Conservation (phyloP, 2,888 invertebrate genomes). For the Andrena chrysosceles region DNA sequence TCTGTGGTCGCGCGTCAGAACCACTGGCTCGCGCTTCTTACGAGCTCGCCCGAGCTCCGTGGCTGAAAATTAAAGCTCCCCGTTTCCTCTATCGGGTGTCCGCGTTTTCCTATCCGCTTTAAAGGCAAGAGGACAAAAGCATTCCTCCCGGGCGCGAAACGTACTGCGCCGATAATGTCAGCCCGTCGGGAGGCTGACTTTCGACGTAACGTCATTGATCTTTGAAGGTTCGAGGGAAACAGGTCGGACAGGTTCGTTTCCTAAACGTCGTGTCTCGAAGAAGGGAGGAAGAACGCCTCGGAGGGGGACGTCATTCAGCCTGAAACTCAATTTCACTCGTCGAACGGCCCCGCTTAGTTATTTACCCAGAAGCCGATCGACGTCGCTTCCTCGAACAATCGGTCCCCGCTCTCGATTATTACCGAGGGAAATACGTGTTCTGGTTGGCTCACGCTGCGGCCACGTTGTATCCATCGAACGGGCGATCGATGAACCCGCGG, state of each 20-base stretch:
- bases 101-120: no score
- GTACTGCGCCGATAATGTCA: background rate
- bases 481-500: background rate
- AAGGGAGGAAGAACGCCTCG: conserved; percentile 25
- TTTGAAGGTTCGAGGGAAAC: conserved; percentile 14
- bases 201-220: conserved; percentile 22
- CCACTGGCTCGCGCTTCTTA: no score
- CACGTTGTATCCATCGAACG: background rate
- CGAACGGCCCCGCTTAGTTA: background rate
- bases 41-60: no score
- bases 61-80: no score
- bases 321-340: conserved; percentile 46
- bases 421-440: conserved; percentile 18
- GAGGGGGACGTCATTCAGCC: conserved; percentile 28
- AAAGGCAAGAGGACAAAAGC: no score
- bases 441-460: background rate
- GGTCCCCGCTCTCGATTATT: conserved; percentile 11
- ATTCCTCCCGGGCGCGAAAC: background rate
- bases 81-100: no score
- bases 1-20: no score
- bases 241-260: conserved; percentile 60
- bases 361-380: conserved; percentile 18
- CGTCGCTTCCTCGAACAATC: conserved; percentile 30
- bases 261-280: conserved; percentile 44
- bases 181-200: conserved; percentile 14